A percentile compares a stretch with the other conserved stretches of the same genome.
Conservation (phyloP, 2,113 vertebrate species). For the Aspiorhynchus laticeps region DNA sequence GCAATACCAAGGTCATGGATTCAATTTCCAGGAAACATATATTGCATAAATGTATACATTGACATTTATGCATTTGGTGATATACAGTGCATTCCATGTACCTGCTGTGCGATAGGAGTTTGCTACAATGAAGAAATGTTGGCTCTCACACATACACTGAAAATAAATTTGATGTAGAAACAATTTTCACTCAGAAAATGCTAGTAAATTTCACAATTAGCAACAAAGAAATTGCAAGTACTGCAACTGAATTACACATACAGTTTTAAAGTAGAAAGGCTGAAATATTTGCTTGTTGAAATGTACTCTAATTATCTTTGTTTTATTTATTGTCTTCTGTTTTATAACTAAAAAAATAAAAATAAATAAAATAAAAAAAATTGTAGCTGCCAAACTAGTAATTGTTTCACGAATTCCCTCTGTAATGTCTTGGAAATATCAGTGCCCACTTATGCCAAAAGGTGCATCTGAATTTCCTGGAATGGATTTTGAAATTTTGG, state of each 20-base stretch:
- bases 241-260: no score
- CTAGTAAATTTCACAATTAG: no score
- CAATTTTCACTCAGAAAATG: no score
- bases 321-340: no score
- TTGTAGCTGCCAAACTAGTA: neutral
- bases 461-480: neutral
- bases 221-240: no score
- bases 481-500: neutral
- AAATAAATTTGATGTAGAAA: no score
- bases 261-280: no score
- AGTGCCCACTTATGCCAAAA: neutral
- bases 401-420: neutral
- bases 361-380: no score
- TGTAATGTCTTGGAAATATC: neutral
- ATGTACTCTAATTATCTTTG: no score
- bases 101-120: neutral
- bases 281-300: no score
- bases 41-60: neutral
- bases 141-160: neutral
- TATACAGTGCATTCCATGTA: neutral
- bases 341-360: no score
- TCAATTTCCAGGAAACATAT: neutral
- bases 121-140: neutral
- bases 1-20: neutral
- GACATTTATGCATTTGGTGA: neutral